These are phyloP conservation scores for Rosalia funebris DNA, from an alignment of 2,888 invertebrate genomes.

Conservation along the genomic window DNA sequence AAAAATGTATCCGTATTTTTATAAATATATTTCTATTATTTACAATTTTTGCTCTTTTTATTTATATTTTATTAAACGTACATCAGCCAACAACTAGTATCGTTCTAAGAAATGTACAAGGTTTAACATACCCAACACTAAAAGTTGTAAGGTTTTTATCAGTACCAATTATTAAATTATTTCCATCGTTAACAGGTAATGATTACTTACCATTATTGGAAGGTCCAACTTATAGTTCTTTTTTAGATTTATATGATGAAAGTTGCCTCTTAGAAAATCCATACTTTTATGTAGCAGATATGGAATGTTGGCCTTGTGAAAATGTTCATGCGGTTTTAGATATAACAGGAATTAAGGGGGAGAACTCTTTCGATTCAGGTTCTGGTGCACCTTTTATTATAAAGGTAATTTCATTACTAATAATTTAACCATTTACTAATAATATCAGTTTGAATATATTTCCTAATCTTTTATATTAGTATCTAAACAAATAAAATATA, in stretches of 20 bases:
- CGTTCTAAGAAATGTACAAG: conserved; percentile 78
- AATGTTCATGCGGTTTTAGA: conserved; percentile 75
- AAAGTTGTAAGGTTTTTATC: conserved; percentile 77
- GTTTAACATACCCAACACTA: conserved; percentile 83
- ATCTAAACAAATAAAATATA: too few species aligned
- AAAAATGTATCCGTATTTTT: conserved; percentile 36
- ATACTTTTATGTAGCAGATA: conserved; percentile 81
- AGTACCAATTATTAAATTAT: conserved; percentile 79
- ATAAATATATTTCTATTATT: conserved; percentile 43
- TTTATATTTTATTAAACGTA: conserved; percentile 65
- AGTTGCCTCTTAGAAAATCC: conserved; percentile 86
- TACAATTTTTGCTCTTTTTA: conserved; percentile 56
- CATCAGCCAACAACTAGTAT: conserved; percentile 74
- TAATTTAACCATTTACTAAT: too few species aligned
- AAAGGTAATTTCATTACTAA: conserved; percentile 56
- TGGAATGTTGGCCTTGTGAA: conserved; percentile 88
- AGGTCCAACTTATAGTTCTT: background rate
- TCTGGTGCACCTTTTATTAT: conserved; percentile 70
- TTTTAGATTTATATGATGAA: conserved; percentile 81
- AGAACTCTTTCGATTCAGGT: conserved; percentile 62
- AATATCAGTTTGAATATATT: too few species aligned
- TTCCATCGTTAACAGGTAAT: conserved; percentile 80
- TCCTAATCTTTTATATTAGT: too few species aligned
- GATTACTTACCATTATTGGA: background rate
- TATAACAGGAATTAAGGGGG: conserved; percentile 69